Evolutionary conservation across 2,113 vertebrate genomes (phyloP).

Genomic region (Sitta europaea): DNA sequence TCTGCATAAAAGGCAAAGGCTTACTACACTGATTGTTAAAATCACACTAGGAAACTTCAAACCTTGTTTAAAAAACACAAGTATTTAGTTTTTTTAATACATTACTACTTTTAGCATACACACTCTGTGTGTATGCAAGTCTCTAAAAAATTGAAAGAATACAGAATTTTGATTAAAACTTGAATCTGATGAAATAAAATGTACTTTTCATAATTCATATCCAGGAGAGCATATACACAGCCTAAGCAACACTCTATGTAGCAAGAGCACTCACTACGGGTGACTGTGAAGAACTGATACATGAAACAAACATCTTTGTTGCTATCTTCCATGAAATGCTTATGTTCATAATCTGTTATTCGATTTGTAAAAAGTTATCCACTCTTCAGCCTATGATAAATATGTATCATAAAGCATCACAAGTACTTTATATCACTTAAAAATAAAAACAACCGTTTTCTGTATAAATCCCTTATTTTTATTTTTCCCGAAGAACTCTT

Average conservation of each 20-base stretch:
- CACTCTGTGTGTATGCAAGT: rapidly evolving
- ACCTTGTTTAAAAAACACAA: neutral
- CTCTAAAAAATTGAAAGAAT: neutral
- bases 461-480: neutral
- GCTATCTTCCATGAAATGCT: neutral
- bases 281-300: neutral
- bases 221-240: neutral
- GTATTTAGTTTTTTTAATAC: neutral
- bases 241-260: neutral
- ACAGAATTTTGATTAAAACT: neutral
- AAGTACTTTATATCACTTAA: neutral
- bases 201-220: neutral
- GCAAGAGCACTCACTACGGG: neutral
- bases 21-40: neutral
- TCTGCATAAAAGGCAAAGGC: neutral
- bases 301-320: neutral
- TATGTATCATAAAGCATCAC: neutral
- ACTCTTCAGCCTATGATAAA: neutral
- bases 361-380: neutral
- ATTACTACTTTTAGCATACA: neutral
- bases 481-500: neutral
- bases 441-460: neutral
- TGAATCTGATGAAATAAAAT: neutral
- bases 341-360: neutral
- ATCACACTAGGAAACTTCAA: neutral